A percentile compares a stretch with the other conserved stretches of the same genome.
Evolutionary conservation across 2,888 invertebrate species (phyloP).

Genomic region (Drosophila koepferae): DNA sequence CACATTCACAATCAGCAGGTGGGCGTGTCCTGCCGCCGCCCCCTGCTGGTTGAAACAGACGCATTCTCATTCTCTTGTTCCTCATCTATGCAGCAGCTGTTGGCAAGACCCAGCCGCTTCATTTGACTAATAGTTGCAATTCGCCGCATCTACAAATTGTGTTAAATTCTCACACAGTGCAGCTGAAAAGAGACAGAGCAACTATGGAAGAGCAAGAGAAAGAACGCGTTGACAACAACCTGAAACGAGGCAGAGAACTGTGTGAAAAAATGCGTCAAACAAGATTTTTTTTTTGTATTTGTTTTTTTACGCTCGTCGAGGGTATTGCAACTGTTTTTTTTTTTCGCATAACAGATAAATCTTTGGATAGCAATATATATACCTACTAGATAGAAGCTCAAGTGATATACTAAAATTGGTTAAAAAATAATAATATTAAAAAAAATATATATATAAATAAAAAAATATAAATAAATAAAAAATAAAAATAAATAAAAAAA

Average conservation of each 20-base stretch:
- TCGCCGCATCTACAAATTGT: conserved; percentile 10
- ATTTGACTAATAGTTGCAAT: conserved; percentile 23
- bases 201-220: neutral
- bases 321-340: neutral
- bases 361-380: neutral
- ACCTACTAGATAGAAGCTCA: neutral
- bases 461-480: no score
- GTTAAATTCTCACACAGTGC: conserved; percentile 25
- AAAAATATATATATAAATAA: no score
- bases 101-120: neutral
- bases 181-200: neutral
- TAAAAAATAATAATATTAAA: neutral
- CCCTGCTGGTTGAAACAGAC: conserved; percentile 26
- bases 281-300: neutral
- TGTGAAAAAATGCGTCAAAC: conserved; percentile 8
- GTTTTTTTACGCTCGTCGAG: neutral
- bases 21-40: conserved; percentile 24
- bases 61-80: conserved; percentile 15
- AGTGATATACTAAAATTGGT: neutral
- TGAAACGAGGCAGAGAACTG: neutral
- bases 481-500: no score
- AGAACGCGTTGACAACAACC: neutral
- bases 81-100: neutral
- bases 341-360: neutral
- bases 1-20: conserved; percentile 26